A percentile compares a stretch with the other conserved stretches of the same genome.
Conservation (phyloP, 2,113 vertebrate species). For the Oncorhynchus tshawytscha region DNA sequence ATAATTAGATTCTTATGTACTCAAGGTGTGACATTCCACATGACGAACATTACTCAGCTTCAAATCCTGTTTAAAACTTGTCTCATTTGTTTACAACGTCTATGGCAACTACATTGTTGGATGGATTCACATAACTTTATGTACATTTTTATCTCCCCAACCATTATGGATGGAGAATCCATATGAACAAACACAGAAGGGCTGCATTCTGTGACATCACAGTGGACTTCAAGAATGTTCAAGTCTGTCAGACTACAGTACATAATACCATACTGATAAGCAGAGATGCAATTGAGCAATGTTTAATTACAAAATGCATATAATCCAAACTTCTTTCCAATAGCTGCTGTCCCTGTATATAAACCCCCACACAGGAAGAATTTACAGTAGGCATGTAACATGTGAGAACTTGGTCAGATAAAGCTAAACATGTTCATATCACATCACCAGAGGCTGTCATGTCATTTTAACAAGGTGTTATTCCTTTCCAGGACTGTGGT, state of each 20-base stretch:
- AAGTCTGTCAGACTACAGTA: constrained; percentile 69
- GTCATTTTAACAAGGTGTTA: no score
- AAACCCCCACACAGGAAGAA: constrained; percentile 86
- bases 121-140: not conserved
- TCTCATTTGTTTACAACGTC: no score
- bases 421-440: not conserved
- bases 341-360: constrained; percentile 94
- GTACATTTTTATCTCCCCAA: constrained; percentile 53
- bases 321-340: not conserved
- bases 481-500: constrained; percentile 77
- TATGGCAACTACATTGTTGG: not conserved
- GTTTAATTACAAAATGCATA: not conserved
- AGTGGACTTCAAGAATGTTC: constrained; percentile 89
- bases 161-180: constrained; percentile 86
- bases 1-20: no score
- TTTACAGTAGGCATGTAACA: constrained; percentile 90
- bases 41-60: no score
- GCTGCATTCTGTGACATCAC: constrained; percentile 80
- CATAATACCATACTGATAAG: not conserved
- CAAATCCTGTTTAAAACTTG: no score
- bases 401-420: constrained; percentile 66
- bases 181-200: constrained; percentile 81
- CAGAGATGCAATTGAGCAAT: no score
- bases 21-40: no score
- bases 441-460: not conserved